Conservation (phyloP, 2,113 vertebrate species). For the Phycodurus eques region DNA sequence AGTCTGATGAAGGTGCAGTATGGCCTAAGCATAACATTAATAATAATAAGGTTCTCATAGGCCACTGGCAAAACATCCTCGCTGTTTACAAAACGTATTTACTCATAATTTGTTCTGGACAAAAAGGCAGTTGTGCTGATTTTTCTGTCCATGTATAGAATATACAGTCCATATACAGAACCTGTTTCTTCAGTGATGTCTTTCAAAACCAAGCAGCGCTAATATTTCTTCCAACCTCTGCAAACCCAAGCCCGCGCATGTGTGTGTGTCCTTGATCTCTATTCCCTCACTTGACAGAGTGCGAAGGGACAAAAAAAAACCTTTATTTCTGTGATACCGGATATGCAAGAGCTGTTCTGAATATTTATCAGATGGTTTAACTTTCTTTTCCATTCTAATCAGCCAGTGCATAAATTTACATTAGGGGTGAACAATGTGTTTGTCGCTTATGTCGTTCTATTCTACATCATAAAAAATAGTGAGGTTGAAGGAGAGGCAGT, state of each 20-base stretch:
- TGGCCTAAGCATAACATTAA: not conserved
- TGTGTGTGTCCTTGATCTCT: slow-evolving; percentile 53
- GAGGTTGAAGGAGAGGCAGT: slow-evolving; percentile 15
- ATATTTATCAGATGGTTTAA: slow-evolving; percentile 68
- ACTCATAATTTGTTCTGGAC: slow-evolving; percentile 16
- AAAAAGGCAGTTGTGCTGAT: not conserved
- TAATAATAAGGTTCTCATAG: slow-evolving; percentile 35
- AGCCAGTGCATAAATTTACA: slow-evolving; percentile 47
- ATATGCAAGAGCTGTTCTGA: slow-evolving; percentile 68
- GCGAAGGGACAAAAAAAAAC: slow-evolving; percentile 65
- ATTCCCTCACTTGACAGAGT: slow-evolving; percentile 59
- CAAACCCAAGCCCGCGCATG: slow-evolving; percentile 22
- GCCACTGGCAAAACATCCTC: slow-evolving; percentile 29
- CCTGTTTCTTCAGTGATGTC: not conserved
- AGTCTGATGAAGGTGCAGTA: slow-evolving; percentile 13
- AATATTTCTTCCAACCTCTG: slow-evolving; percentile 31
- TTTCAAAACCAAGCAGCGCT: slow-evolving; percentile 11
- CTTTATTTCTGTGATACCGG: slow-evolving; percentile 72
- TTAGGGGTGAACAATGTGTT: slow-evolving; percentile 28
- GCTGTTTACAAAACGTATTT: slow-evolving; percentile 57
- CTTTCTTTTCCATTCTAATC: slow-evolving; percentile 32
- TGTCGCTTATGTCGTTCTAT: slow-evolving; percentile 27
- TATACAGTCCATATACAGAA: not conserved
- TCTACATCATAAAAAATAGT: slow-evolving; percentile 6
- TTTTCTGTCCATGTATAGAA: not conserved